phyloP scores from a whole-genome alignment of 1,140 invertebrate genomes.

The Drosophila miranda region DNA sequence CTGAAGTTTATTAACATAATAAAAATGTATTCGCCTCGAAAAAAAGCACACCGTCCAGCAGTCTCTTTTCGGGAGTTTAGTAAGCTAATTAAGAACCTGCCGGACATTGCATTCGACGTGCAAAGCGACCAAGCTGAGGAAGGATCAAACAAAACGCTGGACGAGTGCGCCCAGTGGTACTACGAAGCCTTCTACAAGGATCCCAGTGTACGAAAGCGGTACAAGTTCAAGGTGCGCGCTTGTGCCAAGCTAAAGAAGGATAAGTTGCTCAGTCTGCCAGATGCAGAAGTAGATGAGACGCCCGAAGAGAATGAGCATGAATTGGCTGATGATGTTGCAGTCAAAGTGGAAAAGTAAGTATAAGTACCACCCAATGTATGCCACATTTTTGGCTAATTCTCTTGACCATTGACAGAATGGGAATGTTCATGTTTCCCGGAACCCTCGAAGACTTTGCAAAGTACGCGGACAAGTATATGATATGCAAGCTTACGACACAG shows the following conservation, averaged over 20 bases:
- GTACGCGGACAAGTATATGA: background rate
- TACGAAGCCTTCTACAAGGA: slow-evolving; percentile 22
- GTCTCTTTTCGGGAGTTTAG: slow-evolving; percentile 8
- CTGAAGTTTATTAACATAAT: too few relatives aligned
- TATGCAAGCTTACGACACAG: background rate
- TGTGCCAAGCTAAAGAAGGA: background rate
- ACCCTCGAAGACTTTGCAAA: background rate
- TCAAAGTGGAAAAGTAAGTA: background rate
- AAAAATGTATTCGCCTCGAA: too few relatives aligned
- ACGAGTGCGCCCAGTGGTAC: slow-evolving; percentile 28
- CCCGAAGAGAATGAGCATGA: background rate
- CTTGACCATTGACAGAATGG: background rate
- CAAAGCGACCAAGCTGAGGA: background rate
- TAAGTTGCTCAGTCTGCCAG: background rate
- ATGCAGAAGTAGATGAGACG: background rate
- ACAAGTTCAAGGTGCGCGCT: background rate
- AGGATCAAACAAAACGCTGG: background rate
- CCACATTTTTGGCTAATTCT: background rate
- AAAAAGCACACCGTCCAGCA: background rate
- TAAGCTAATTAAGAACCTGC: slow-evolving; percentile 10
- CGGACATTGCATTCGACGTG: background rate
- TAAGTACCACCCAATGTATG: background rate
- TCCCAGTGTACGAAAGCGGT: background rate
- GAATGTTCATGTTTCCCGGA: slow-evolving; percentile 19
- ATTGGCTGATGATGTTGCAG: background rate